These are phyloP conservation scores for Ptyas mucosa DNA, from an alignment of 2,113 vertebrate species.

Conservation along the genomic window DNA sequence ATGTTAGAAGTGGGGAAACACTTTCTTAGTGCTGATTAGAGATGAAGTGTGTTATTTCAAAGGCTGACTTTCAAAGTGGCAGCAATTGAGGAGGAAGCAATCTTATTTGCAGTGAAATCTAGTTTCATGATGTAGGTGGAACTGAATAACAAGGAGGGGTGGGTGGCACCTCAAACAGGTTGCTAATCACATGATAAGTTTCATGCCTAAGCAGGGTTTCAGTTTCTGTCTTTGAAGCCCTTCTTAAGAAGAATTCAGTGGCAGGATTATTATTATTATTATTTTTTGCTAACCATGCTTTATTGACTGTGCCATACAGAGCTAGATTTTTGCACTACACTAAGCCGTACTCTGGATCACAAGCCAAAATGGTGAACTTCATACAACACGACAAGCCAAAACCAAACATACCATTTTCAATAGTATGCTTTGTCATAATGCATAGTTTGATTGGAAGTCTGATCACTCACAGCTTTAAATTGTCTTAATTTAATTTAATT, in stretches of 20 bases:
- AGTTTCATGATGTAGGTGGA: neutral
- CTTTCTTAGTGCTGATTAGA: neutral
- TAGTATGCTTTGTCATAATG: neutral
- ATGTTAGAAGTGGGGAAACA: neutral
- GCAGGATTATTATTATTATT: neutral
- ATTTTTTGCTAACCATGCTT: neutral
- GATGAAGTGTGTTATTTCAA: neutral
- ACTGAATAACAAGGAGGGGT: neutral
- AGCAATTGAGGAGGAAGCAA: neutral
- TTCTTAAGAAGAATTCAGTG: neutral
- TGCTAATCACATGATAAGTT: neutral
- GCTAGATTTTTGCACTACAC: neutral
- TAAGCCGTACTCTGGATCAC: neutral
- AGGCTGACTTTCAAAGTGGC: neutral
- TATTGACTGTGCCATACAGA: neutral
- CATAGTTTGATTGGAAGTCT: neutral
- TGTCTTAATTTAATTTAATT: neutral
- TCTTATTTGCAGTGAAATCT: too few species aligned
- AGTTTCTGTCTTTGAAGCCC: neutral
- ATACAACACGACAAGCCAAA: neutral
- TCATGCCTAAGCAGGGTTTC: neutral
- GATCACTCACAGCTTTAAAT: neutral
- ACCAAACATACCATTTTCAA: neutral
- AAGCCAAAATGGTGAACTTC: neutral
- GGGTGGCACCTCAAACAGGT: neutral